A percentile compares a stretch with the other conserved stretches of the same genome.
phyloP scores from a whole-genome alignment of 2,113 vertebrate species.

The Gambusia holbrooki region DNA sequence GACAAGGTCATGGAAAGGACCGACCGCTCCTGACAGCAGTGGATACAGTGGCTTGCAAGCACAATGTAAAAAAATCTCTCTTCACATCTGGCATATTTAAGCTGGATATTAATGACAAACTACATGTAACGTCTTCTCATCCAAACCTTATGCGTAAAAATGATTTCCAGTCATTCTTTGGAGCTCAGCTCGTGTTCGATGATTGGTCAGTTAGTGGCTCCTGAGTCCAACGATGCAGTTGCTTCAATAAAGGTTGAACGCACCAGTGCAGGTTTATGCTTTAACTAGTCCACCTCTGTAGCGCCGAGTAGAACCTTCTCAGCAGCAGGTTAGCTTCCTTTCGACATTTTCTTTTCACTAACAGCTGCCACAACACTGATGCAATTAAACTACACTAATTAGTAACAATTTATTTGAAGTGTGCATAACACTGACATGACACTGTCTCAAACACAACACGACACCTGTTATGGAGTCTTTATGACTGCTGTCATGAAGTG shows the following conservation, averaged over 20 bases:
- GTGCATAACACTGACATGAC: too few species aligned
- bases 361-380: constrained; percentile 3
- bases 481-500: too few species aligned
- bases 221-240: background rate
- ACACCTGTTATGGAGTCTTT: too few species aligned
- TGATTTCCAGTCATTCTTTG: constrained; percentile 50
- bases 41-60: constrained; percentile 17
- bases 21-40: background rate
- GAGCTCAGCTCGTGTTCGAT: constrained; percentile 35
- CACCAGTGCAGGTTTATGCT: background rate
- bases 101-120: constrained; percentile 12
- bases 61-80: constrained; percentile 19
- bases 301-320: background rate
- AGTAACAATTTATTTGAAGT: too few species aligned
- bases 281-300: background rate
- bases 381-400: background rate
- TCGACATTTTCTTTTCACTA: constrained; percentile 2
- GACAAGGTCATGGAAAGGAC: fast-evolving
- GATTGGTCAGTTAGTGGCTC: background rate
- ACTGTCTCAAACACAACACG: too few species aligned
- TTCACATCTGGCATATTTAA: constrained; percentile 19
- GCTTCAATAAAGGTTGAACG: background rate
- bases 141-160: background rate
- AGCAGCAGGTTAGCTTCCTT: background rate
- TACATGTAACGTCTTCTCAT: background rate